These are phyloP conservation scores for Centropristis striata DNA, from an alignment of 2,113 vertebrate species.

Conservation along the genomic window DNA sequence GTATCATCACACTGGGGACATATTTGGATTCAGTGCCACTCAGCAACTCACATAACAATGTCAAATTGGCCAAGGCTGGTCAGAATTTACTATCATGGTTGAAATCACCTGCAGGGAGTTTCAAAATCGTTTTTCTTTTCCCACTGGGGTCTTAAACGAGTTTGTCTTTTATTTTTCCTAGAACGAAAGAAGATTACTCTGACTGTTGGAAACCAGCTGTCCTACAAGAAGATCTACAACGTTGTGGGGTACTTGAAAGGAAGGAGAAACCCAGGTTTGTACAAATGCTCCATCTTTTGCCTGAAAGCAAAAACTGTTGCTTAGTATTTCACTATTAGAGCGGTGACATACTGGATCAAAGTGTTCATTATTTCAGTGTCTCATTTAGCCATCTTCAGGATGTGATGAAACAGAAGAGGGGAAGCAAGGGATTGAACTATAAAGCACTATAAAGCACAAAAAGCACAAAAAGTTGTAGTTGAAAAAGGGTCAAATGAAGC, in stretches of 20 bases:
- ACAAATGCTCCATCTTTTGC: not conserved
- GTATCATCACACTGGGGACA: not conserved
- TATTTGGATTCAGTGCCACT: not conserved
- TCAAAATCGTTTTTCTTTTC: not conserved
- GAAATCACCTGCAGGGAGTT: not conserved
- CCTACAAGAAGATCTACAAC: slow-evolving; percentile 89
- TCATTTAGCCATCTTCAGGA: not conserved
- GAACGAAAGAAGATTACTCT: slow-evolving; percentile 85
- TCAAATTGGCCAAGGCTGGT: not conserved
- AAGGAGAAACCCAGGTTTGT: slow-evolving; percentile 88
- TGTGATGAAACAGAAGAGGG: no score
- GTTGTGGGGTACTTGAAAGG: slow-evolving; percentile 93
- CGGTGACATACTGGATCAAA: no score
- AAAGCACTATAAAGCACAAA: no score
- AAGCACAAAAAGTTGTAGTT: no score
- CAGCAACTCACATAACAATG: not conserved
- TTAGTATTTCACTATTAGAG: not conserved
- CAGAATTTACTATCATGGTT: not conserved
- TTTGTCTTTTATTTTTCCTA: slow-evolving; percentile 46
- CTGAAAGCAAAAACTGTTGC: not conserved
- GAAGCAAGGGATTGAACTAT: no score
- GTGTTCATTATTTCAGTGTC: not conserved
- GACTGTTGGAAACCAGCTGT: slow-evolving; percentile 85
- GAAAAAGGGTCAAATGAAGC: no score
- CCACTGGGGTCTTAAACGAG: not conserved